phyloP scores from a whole-genome alignment of 2,888 invertebrate genomes.

The Agrotis ipsilon region DNA sequence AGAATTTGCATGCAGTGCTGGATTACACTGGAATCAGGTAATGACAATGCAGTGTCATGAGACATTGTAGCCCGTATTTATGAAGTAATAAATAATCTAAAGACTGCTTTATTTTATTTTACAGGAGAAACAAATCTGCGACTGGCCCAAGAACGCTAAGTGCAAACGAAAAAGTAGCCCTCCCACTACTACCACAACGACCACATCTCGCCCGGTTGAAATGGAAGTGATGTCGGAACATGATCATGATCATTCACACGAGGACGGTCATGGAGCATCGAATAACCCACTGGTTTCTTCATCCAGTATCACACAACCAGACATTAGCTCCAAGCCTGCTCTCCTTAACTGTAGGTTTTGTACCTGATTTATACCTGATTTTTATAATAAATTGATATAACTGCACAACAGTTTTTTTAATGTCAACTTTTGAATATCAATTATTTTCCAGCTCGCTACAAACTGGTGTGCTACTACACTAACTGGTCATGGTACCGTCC shows the following conservation, averaged over 20 bases:
- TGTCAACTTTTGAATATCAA: not conserved
- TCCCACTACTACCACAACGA: slow-evolving; percentile 70
- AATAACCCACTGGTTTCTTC: slow-evolving; percentile 74
- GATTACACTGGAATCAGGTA: slow-evolving; percentile 94
- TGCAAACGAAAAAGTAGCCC: slow-evolving; percentile 85
- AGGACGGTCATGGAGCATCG: slow-evolving; percentile 59
- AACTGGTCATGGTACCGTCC: slow-evolving; percentile 98
- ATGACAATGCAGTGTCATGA: not conserved
- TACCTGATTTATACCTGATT: slow-evolving; percentile 58
- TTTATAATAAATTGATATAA: slow-evolving; percentile 20
- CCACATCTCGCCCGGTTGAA: slow-evolving; percentile 67
- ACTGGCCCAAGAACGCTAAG: slow-evolving; percentile 93
- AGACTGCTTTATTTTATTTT: slow-evolving; percentile 37
- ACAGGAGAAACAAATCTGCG: slow-evolving; percentile 92
- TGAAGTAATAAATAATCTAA: not conserved
- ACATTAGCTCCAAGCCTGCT: slow-evolving; percentile 74
- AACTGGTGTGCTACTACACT: slow-evolving; percentile 97
- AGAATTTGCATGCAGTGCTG: slow-evolving; percentile 93
- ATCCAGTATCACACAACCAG: slow-evolving; percentile 77
- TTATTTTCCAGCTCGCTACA: slow-evolving; percentile 92
- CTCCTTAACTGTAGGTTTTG: slow-evolving; percentile 79
- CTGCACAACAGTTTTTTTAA: not conserved
- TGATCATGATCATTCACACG: slow-evolving; percentile 48
- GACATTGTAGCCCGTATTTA: not conserved
- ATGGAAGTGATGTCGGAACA: slow-evolving; percentile 60